Conservation (phyloP, 2,113 vertebrate genomes). For the Otolemur garnettii region DNA sequence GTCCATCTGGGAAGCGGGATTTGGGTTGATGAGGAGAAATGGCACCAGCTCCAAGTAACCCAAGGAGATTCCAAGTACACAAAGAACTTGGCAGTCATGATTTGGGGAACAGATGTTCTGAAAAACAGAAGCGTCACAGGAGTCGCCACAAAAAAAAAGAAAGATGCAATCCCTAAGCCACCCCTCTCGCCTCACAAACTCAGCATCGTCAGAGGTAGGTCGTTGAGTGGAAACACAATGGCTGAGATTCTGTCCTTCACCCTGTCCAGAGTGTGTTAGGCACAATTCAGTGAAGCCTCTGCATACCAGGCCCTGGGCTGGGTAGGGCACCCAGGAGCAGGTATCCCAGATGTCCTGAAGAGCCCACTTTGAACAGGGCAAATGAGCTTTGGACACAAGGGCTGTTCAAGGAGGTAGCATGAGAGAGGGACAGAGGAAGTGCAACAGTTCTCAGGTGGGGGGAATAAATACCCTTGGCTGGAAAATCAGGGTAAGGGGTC, state of each 20-base stretch:
- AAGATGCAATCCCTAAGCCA: constrained; percentile 98
- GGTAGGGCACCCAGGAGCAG: not conserved
- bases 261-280: not conserved
- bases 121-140: constrained; percentile 99
- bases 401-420: not conserved
- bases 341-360: not conserved
- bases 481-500: not conserved
- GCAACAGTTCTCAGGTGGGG: not conserved
- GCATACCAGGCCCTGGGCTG: not conserved
- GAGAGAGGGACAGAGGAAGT: not conserved
- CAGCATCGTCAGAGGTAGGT: constrained; percentile 98
- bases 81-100: constrained; percentile 99
- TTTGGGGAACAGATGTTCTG: constrained; percentile 99
- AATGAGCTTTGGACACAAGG: not conserved
- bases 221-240: not conserved
- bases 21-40: constrained; percentile 99
- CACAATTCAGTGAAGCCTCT: not conserved
- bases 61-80: constrained; percentile 99
- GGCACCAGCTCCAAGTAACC: constrained; percentile 99
- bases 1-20: constrained; percentile 98
- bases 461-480: not conserved
- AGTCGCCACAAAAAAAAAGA: constrained; percentile 99
- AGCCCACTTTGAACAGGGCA: not conserved
- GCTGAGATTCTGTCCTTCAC: constrained; percentile 58
- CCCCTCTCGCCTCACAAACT: constrained; percentile 99